These are phyloP conservation scores for Hypothenemus hampei DNA, from an alignment of 1,140 invertebrate species.

Conservation along the genomic window DNA sequence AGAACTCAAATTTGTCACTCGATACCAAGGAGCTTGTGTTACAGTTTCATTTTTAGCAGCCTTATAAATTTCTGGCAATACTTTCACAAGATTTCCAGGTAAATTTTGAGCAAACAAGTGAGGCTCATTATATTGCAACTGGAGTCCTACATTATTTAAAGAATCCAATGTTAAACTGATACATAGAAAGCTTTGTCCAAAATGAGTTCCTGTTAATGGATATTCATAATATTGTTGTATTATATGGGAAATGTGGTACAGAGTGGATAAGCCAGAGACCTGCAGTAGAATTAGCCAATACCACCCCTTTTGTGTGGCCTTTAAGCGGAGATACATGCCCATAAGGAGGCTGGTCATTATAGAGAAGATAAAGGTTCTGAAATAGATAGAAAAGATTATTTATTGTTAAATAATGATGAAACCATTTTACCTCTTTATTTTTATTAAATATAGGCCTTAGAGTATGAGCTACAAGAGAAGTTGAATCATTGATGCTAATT, in stretches of 20 bases:
- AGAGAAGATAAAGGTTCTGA: slow-evolving; percentile 57
- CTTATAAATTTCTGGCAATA: slow-evolving; percentile 56
- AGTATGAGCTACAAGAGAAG: slow-evolving; percentile 70
- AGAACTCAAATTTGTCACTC: slow-evolving; percentile 55
- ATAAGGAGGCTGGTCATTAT: slow-evolving; percentile 79
- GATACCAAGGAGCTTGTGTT: slow-evolving; percentile 58
- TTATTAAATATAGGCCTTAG: slow-evolving; percentile 59
- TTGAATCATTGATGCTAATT: slow-evolving; percentile 58
- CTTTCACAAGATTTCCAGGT: slow-evolving; percentile 47
- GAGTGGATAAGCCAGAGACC: slow-evolving; percentile 92
- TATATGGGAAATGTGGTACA: slow-evolving; percentile 75
- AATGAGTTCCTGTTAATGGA: slow-evolving; percentile 63
- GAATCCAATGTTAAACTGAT: slow-evolving; percentile 62
- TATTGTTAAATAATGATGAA: neutral
- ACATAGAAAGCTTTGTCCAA: slow-evolving; percentile 86
- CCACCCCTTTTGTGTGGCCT: slow-evolving; percentile 82
- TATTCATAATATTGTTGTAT: slow-evolving; percentile 59
- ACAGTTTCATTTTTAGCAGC: slow-evolving; percentile 59
- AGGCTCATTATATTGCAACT: slow-evolving; percentile 73
- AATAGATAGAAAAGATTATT: slow-evolving; percentile 2
- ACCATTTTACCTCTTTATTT: neutral
- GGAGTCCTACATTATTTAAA: slow-evolving; percentile 60
- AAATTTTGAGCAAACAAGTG: slow-evolving; percentile 59
- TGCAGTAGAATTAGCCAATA: slow-evolving; percentile 62
- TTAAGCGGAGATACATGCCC: slow-evolving; percentile 49